Base-by-base conservation (phyloP, 2,797 vertebrate species). In the Eupleurogrammus muticus region DNA sequence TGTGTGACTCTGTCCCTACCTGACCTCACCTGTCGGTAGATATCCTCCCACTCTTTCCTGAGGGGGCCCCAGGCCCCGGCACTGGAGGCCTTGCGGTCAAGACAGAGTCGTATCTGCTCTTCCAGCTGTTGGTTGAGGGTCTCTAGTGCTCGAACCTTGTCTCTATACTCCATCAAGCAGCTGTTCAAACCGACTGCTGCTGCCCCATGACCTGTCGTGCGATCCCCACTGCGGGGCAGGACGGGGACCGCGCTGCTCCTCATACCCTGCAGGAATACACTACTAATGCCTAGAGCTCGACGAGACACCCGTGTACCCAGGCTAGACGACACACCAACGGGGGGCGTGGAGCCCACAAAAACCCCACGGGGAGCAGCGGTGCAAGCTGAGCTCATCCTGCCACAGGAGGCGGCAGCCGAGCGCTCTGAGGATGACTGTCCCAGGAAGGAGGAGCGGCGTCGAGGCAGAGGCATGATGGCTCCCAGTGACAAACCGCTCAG, bases 261-360 rank as follows among this genome's bases (percentile, higher is more conserved):
- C 64, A 97, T 89, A 0, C 96, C 95, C 81, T 97, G 97, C 49
- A 98, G 89, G 89, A 97, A 98, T 72, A 98, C 94, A 12, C 96
- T 98, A 93, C 96, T 99, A 87, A 98, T 96, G 72, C 97, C 96
- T 86, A 99, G 89, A 49, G 96, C 96, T 17, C 97, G 91, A 65
- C 96, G 95, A 62, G 96, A 97, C 75, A 98, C 94, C 0, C 95
- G 93, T 1, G 96, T 93, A 36, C 96, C 95, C 79, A 96, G 87
- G 50, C 93, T 90, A 67, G 94, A 92, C 50, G 92, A 69, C 0
- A 85, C 83, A 0, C 67, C 68, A 3, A 14, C 11, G 0, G 52
- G 85, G 0, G 85, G 69, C 0, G 89, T 66, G 4, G 87, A 63
- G 21, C 86, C 86, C 32, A 90, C 82, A 0, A 78, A 87, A 19